phyloP scores from a whole-genome alignment of 2,113 vertebrate species.

The Corythoichthys haematopterus region DNA sequence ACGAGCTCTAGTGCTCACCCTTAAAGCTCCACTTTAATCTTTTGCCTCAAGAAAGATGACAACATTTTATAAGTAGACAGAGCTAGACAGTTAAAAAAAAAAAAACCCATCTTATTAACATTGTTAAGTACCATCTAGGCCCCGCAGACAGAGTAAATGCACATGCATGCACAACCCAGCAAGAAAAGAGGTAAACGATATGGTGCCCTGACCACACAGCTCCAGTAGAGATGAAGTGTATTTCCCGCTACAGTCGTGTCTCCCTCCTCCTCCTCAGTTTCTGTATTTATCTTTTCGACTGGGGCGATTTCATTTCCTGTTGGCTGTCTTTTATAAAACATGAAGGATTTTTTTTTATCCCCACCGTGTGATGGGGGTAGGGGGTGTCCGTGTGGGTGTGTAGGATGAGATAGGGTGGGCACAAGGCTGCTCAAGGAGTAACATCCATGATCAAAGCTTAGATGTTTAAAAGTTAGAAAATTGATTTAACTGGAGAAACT shows the following conservation, averaged over 20 bases:
- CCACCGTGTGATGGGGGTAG: slow-evolving; percentile 17
- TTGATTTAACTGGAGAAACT: too few species aligned
- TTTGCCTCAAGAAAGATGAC: slow-evolving; percentile 49
- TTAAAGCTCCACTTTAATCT: slow-evolving; percentile 53
- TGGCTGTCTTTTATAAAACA: slow-evolving; percentile 44
- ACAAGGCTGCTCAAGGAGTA: too few species aligned
- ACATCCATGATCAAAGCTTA: too few species aligned
- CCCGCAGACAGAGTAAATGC: slow-evolving; percentile 29
- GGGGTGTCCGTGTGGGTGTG: not conserved
- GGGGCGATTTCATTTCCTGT: slow-evolving; percentile 43
- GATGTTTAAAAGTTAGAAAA: too few species aligned
- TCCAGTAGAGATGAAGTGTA: slow-evolving; percentile 27
- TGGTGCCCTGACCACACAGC: slow-evolving; percentile 5
- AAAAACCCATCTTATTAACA: slow-evolving; percentile 36
- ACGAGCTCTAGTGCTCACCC: slow-evolving; percentile 42
- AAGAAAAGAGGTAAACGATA: slow-evolving; percentile 9
- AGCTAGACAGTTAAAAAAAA: slow-evolving; percentile 25
- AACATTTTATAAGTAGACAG: slow-evolving; percentile 50
- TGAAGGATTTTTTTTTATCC: slow-evolving; percentile 47
- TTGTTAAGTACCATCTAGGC: slow-evolving; percentile 24
- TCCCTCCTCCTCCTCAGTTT: slow-evolving; percentile 21
- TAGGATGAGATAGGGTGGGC: too few species aligned
- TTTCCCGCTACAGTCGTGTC: slow-evolving; percentile 24
- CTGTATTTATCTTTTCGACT: slow-evolving; percentile 46
- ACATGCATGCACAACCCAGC: slow-evolving; percentile 6